A percentile compares a stretch with the other conserved stretches of the same genome.
phyloP scores from a whole-genome alignment of 2,888 invertebrate species.

The Chrysolina americana region DNA sequence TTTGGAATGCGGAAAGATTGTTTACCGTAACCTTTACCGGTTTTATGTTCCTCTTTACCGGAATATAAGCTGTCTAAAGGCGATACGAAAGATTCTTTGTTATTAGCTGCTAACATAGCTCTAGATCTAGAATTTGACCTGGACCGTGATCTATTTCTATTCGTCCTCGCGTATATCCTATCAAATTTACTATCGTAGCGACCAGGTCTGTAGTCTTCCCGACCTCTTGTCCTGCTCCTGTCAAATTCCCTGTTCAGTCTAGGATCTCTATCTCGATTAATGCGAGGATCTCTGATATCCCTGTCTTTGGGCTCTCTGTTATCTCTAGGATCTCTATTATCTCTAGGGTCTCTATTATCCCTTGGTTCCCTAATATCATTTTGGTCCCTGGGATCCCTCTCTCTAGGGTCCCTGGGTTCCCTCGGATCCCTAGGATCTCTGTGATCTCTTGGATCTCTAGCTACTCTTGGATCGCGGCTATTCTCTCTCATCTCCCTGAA shows the following conservation, averaged over 20 bases:
- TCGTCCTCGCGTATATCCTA: slow-evolving; percentile 51
- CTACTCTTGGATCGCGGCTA: slow-evolving; percentile 46
- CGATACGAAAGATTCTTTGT: slow-evolving; percentile 68
- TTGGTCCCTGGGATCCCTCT: slow-evolving; percentile 36
- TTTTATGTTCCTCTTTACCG: slow-evolving; percentile 66
- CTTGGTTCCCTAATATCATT: slow-evolving; percentile 31
- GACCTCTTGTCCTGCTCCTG: slow-evolving; percentile 7
- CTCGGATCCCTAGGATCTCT: slow-evolving; percentile 34
- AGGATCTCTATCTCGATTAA: background rate
- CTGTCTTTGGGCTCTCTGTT: slow-evolving; percentile 24
- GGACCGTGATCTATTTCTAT: slow-evolving; percentile 40
- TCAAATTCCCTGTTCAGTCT: slow-evolving; percentile 34
- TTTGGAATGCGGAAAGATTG: slow-evolving; percentile 74
- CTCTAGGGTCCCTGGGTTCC: slow-evolving; percentile 32
- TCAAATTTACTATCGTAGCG: slow-evolving; percentile 48
- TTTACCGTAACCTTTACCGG: slow-evolving; percentile 70
- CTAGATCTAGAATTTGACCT: slow-evolving; percentile 45
- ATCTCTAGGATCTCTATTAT: slow-evolving; percentile 31
- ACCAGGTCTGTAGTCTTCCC: slow-evolving; percentile 33
- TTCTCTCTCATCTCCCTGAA: slow-evolving; percentile 55
- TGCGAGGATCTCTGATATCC: slow-evolving; percentile 22
- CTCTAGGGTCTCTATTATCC: slow-evolving; percentile 35
- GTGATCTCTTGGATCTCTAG: slow-evolving; percentile 36
- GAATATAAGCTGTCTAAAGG: slow-evolving; percentile 71
- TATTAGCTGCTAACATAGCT: slow-evolving; percentile 23